A percentile compares a stretch with the other conserved stretches of the same genome.
Evolutionary conservation across 1,140 invertebrate species (phyloP).

Genomic region (Oryzaephilus surinamensis): DNA sequence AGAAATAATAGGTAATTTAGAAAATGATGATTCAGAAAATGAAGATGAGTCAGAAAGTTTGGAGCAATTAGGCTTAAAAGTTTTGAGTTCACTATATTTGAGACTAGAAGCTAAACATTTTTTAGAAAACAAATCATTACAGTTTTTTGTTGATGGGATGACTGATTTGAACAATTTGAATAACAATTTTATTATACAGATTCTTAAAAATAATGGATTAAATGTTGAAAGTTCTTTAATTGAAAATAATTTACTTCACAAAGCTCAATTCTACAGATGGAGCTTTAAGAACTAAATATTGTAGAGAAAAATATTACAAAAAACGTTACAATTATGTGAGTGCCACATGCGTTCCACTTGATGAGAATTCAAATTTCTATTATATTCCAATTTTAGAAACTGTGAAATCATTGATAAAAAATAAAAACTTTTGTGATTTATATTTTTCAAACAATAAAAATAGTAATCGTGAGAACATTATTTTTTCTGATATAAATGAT

Average conservation of each 20-base stretch:
- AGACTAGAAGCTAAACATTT: too few relatives aligned
- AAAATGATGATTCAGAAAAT: too few relatives aligned
- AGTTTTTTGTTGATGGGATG: constrained; percentile 10
- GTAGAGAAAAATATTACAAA: constrained; percentile 17
- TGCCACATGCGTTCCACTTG: constrained; percentile 6
- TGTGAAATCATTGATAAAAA: constrained; percentile 19
- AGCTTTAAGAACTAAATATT: constrained; percentile 7
- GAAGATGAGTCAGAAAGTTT: too few relatives aligned
- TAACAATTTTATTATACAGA: not conserved
- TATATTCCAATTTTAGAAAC: constrained; percentile 24
- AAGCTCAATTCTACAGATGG: constrained; percentile 1
- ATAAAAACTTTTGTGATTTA: constrained; percentile 15
- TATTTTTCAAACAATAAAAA: too few relatives aligned
- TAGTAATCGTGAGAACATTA: not conserved
- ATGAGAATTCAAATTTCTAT: constrained; percentile 21
- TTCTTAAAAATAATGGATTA: too few relatives aligned
- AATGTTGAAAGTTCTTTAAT: constrained; percentile 6
- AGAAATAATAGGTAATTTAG: too few relatives aligned
- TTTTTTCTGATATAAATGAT: constrained; percentile 26
- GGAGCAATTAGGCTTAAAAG: too few relatives aligned
- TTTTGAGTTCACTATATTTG: too few relatives aligned
- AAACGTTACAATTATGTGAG: constrained; percentile 18
- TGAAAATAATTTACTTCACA: constrained; percentile 6
- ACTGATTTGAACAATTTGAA: constrained; percentile 6
- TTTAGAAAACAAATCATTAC: too few relatives aligned